A percentile compares a stretch with the other conserved stretches of the same genome.
These are phyloP conservation scores for Heteromurus nitidus DNA, from an alignment of 2,888 invertebrate species.

Conservation along the genomic window DNA sequence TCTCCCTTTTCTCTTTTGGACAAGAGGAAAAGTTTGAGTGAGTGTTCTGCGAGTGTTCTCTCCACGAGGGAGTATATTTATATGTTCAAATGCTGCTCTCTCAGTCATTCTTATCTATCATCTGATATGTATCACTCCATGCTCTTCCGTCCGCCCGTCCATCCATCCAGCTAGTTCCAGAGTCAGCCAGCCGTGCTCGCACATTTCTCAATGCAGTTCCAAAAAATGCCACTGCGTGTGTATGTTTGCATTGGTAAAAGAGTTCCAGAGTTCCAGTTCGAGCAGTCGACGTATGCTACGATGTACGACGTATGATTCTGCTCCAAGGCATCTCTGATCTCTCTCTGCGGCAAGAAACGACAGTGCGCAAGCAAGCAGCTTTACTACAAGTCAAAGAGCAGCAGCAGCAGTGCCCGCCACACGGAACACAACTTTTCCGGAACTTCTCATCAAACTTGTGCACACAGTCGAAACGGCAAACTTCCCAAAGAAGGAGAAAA, in stretches of 20 bases:
- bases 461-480: no score
- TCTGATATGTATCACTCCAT: constrained; percentile 36
- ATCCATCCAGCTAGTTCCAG: background rate
- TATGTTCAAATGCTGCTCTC: no score
- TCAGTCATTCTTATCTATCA: constrained; percentile 36
- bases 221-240: no score
- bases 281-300: background rate
- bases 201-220: no score
- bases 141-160: constrained; percentile 37
- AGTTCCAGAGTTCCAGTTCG: no score
- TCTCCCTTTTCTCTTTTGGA: background rate
- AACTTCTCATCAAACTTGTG: background rate
- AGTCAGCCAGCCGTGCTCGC: no score
- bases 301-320: background rate
- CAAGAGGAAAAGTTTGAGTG: background rate
- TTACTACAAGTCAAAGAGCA: no score
- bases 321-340: constrained; percentile 15
- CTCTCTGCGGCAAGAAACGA: constrained; percentile 7
- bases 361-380: no score
- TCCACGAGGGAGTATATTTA: background rate
- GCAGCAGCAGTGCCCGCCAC: background rate
- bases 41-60: no score
- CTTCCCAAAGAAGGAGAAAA: background rate
- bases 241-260: no score
- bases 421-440: constrained; percentile 22